Percentiles rank a stretch among this genome's conserved stretches.
phyloP scores from a whole-genome alignment of 2,888 invertebrate genomes.

The Ophioninae sp. region DNA sequence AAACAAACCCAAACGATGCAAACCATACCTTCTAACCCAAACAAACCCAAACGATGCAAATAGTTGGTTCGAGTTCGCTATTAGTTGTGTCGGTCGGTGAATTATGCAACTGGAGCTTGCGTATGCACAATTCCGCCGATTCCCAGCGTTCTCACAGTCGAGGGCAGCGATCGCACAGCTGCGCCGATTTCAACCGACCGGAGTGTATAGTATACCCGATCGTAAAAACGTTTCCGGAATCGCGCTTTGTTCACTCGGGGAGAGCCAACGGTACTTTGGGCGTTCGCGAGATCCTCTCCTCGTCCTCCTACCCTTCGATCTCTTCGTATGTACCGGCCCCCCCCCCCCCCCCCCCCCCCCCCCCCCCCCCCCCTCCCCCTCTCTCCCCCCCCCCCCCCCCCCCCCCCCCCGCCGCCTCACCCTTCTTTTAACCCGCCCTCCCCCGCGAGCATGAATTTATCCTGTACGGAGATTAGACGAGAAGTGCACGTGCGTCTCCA shows the following conservation, averaged over 20 bases:
- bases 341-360: too few relatives aligned
- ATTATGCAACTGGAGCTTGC: not conserved
- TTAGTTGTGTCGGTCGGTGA: not conserved
- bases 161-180: constrained; percentile 6
- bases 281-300: constrained; percentile 34
- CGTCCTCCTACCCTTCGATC: not conserved
- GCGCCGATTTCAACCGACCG: not conserved
- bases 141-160: constrained; percentile 5
- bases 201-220: constrained; percentile 5
- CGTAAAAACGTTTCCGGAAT: constrained; percentile 46
- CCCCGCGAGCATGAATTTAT: constrained; percentile 28
- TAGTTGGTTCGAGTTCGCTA: not conserved
- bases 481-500: constrained; percentile 5
- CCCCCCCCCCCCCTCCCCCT: too few relatives aligned
- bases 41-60: not conserved
- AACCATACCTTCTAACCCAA: too few relatives aligned
- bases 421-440: not conserved
- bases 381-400: too few relatives aligned
- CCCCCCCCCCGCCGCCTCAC: too few relatives aligned
- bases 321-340: not conserved
- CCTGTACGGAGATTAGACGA: constrained; percentile 21
- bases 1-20: not conserved
- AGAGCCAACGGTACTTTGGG: constrained; percentile 48
- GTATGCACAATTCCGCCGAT: not conserved
- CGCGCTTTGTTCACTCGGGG: constrained; percentile 34